Evolutionary conservation across 2,888 invertebrate genomes (phyloP), one percentile per base, ranked within the genome.

Genomic region (Cephus sareptanus): DNA sequence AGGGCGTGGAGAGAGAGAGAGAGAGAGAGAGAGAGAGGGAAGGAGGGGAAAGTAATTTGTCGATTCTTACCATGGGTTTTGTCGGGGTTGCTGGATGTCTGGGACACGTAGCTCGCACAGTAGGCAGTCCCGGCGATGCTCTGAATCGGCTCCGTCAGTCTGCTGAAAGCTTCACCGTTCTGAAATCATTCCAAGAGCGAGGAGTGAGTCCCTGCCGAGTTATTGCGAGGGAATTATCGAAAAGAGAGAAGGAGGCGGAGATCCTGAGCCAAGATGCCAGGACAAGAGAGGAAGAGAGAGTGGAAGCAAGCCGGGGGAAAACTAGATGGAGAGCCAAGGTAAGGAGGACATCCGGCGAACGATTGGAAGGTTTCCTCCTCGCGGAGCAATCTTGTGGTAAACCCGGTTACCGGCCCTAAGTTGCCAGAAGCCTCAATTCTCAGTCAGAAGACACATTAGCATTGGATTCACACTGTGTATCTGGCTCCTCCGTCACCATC

Each of bases 361-460:
- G 90, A 90, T 90, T 90, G 90, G 90, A 88, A 89, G 88, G 90
- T 90, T 90, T 90, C 90, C 90, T 90, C 89, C 89, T 90, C 85
- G 89, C 89, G 88, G 89, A 88, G 90, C 90, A 90, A 90, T 90
- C 90, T 90, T 88, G 90, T 89, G 90, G 90, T 90, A 90, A 90
- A 90, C 88, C 86, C 86, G 86, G 88, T 90, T 90, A 90, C 89
- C 90, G 90, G 90, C 88, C 87, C 88, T 83, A 86, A 86, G 86
- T 30, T 37, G 34, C 74, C 33, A 34, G 74, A 34, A 71, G 56
- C 56, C 56, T 56, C 56, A 56, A 56, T 56, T 56, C 56, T 23
- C 56, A 56, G 56, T 56, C 56, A 56, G 56, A 56, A 56, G 56
- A 23, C 56, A 56, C 56, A 56, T 56, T 56, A 1, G 56, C 56